Evolutionary conservation across 2,888 invertebrate species (phyloP), one percentile per base, ranked within the genome.

Genomic region (Apamea monoglypha): DNA sequence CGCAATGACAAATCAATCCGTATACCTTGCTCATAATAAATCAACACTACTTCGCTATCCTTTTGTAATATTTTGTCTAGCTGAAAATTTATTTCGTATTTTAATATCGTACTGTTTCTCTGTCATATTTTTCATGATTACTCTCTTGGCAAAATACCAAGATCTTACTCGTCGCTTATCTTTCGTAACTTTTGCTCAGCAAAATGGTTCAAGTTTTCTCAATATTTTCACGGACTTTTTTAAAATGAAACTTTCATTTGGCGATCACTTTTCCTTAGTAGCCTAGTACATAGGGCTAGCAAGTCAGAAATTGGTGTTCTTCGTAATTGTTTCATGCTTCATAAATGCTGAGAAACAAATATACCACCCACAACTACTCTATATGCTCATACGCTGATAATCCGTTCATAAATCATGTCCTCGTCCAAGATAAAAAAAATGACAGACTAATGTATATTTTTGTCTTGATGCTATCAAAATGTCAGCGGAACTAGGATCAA

Each of bases 71-170:
- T 92, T 92, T 91, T 90, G 91, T 93, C 91, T 91, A 91, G 90
- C 90, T 90, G 88, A 88, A 93, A 94, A 94, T 92, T 91, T 94
- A 94, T 94, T 94, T 93, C 91, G 86, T 93, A 93, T 94, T 95
- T 95, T 95, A 95, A 94, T 95, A 95, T 94, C 93, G 91, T 90
- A 90, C 94, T 92, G 91, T 94, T 92, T 94, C 93, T 90, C 90
- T 92, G 94, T 95, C 94, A 94, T 95, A 95, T 95, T 95, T 95
- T 95, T 95, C 95, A 94, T 95, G 95, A 96, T 95, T 95, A 95
- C 93, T 94, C 93, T 94, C 92, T 94, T 96, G 96, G 96, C 96
- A 95, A 94, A 94, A 93, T 92, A 94, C 95, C 96, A 96, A 95
- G 93, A 94, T 94, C 94, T 93, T 90, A 92, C 89, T 92, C 94